A percentile compares a stretch with the other conserved stretches of the same genome.
phyloP scores from a whole-genome alignment of 1,140 invertebrate genomes.

The Megalonaias nervosa region DNA sequence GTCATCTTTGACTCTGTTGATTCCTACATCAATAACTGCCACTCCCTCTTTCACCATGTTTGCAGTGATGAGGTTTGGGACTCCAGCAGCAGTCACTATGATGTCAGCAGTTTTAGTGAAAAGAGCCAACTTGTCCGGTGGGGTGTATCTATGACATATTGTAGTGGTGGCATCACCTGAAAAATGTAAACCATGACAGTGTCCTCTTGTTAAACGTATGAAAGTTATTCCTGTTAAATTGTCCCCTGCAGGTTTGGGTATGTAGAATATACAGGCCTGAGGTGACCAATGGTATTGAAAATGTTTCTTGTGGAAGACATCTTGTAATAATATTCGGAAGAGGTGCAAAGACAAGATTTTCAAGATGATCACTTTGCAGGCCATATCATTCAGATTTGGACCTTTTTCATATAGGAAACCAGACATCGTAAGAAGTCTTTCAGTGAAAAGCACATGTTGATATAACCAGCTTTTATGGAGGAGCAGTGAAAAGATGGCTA shows the following conservation, averaged over 20 bases:
- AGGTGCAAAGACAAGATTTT: too few species aligned
- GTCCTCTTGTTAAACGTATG: background rate
- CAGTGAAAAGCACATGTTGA: too few species aligned
- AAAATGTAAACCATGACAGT: background rate
- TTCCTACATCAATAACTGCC: slow-evolving; percentile 90
- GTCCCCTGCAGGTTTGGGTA: background rate
- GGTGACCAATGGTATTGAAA: background rate
- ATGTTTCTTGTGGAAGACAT: too few species aligned
- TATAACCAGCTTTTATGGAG: too few species aligned
- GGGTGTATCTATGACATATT: slow-evolving; percentile 89
- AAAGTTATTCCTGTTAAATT: background rate
- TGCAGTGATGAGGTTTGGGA: slow-evolving; percentile 84
- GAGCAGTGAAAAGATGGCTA: too few species aligned
- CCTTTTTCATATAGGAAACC: too few species aligned
- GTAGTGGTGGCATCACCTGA: slow-evolving; percentile 85
- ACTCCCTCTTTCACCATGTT: slow-evolving; percentile 93
- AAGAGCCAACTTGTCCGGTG: slow-evolving; percentile 80
- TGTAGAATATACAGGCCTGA: too few species aligned
- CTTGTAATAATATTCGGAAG: too few species aligned
- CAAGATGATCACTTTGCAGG: too few species aligned
- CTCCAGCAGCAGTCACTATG: slow-evolving; percentile 84
- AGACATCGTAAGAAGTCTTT: too few species aligned
- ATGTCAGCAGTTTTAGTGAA: slow-evolving; percentile 86
- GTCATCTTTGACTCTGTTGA: slow-evolving; percentile 80
- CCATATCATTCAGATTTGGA: too few species aligned